Evolutionary conservation across 2,888 invertebrate species (phyloP), one percentile per base, ranked within the genome.

Genomic region (Sphaerophoria taeniata): DNA sequence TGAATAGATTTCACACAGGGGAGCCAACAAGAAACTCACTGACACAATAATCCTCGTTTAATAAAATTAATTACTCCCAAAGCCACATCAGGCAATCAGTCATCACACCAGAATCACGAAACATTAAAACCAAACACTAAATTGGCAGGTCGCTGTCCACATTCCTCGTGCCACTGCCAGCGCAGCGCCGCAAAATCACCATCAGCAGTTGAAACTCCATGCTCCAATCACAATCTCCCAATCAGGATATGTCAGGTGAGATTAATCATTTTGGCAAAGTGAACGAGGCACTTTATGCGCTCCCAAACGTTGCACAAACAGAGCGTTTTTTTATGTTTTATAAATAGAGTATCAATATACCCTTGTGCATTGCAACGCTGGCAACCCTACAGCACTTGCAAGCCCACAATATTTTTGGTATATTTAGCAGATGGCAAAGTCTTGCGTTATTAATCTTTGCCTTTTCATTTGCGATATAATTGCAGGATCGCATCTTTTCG

Each of bases 341-440:
- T 31, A 78, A 65, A 78, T 63, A 77, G 34, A 47, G 12, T 39
- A 39, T 39, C 6, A 3, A 56, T 0, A 5, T 14, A 6, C 47
- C 33, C 45, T 11, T 4, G 5, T 4, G 11, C 14, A 55, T 49
- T 45, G 11, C 5, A 67, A 65, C 39, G 63, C 49, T 74, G 78
- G 83, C 74, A 84, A 84, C 75, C 83, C 78, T 78, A 60, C 43
- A 56, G 55, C 14, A 14, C 14, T 33, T 47, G 14, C 12, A 14
- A 11, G 36, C n/a, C 16, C 34, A 56, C 60, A 4, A 6, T 47
- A 58, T 43, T 31, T 43, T 72, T 51, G 75, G 71, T 77, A 81
- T 85, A 81, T 85, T 85, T 81, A 85, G 85, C 80, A 73, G 76
- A 85, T 81, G 85, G 81, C 85, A 81, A 85, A 81, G 85, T 85